Percentiles rank a stretch among this genome's conserved stretches.
phyloP scores from a whole-genome alignment of 2,113 vertebrate genomes.

The Cyprinodon brontotheroides region DNA sequence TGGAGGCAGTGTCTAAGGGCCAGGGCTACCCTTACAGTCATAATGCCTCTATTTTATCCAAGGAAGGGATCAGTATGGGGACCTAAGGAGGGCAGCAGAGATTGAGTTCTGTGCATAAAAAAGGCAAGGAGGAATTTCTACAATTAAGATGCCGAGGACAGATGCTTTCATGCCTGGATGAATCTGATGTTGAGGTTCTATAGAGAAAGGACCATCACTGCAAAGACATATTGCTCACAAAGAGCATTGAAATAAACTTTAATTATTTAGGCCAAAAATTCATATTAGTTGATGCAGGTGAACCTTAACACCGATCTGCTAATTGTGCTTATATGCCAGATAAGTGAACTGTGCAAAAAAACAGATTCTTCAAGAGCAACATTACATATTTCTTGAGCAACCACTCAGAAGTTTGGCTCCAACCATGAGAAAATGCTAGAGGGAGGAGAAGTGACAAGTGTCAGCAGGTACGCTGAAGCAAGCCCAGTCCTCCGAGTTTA shows the following conservation, averaged over 20 bases:
- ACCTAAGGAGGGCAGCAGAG: slow-evolving; percentile 56
- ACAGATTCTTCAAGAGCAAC: not conserved
- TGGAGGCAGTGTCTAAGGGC: slow-evolving; percentile 76
- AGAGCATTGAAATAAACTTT: not conserved
- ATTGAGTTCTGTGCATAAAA: slow-evolving; percentile 74
- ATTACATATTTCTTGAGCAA: not conserved
- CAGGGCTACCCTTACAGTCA: slow-evolving; percentile 72
- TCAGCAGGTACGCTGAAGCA: slow-evolving; percentile 33
- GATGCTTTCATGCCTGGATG: slow-evolving; percentile 67
- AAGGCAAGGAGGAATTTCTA: slow-evolving; percentile 76
- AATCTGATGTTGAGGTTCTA: slow-evolving; percentile 14
- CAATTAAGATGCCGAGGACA: slow-evolving; percentile 78
- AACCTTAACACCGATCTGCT: too few relatives aligned
- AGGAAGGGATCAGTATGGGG: slow-evolving; percentile 72
- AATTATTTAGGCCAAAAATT: too few relatives aligned
- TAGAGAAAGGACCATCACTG: slow-evolving; percentile 5
- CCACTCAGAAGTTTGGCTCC: not conserved
- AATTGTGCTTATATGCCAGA: not conserved
- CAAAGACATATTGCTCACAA: not conserved
- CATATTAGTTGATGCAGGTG: not conserved
- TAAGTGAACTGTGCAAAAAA: not conserved
- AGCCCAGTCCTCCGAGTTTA: slow-evolving; percentile 38
- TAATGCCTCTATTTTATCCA: slow-evolving; percentile 78
- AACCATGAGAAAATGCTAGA: slow-evolving; percentile 51
- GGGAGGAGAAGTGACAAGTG: slow-evolving; percentile 36